Base-by-base conservation (phyloP, 2,888 invertebrate species). In the Deladenus siricidicola region DNA sequence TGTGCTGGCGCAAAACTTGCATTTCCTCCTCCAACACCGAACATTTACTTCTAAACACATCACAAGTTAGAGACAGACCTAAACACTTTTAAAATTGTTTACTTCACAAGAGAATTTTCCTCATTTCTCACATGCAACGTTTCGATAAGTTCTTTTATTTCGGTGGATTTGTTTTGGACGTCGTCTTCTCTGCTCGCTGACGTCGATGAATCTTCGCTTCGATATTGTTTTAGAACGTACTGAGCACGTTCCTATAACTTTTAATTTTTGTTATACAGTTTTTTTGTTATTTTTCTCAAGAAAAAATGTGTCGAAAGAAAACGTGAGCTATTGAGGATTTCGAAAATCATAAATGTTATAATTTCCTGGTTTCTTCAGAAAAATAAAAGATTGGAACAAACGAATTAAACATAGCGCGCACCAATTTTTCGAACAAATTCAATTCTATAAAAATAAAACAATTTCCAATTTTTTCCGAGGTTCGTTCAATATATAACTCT, bases 21-120 rank as follows among this genome's bases (percentile, higher is more conserved):
- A 60, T 17, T 24, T 60, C 60, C 47, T 60, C 60, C 23, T 56
- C 56, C 26, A 60, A 29, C 49, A 58, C 66, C 1, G 65, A 65
- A 42, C 63, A 64, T 26, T 56, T 49, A 28, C 52, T 53, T 19
- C 64, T 64, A 23, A 53, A 64, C 52, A 30, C 17, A 28, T 29
- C 21, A 10, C n/a, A n/a, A n/a, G n/a, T n/a, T n/a, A 19, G 17
- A 3, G 30, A n/a, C n/a, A 56, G 26, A 50, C 6, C 6, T 17
- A 24, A 49, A 24, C 24, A 17, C 2, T 6, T 24, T 17, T 26
- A 1, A 6, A 23, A 29, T 58, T 56, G 21, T n/a, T n/a, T 17
- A 66, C 66, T 51, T 65, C 34, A 66, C 34, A 30, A 69, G 66
- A n/a, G 63, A 39, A 30, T 69, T 62, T 10, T 65, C n/a, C 19